phyloP scores from a whole-genome alignment of 2,888 invertebrate species.

The Pherbina coryleti region DNA sequence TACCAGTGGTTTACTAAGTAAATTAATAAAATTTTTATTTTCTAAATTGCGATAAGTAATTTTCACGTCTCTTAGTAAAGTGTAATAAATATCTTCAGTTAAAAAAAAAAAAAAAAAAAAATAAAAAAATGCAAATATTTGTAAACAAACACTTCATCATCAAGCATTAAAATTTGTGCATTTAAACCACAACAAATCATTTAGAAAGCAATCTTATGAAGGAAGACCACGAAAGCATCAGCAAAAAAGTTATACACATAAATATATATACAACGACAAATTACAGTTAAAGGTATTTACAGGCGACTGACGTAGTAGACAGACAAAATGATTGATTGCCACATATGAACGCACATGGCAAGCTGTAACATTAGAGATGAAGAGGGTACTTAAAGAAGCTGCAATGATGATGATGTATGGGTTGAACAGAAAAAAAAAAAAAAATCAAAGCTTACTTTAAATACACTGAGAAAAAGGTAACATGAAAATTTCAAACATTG shows the following conservation, averaged over 20 bases:
- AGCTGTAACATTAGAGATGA: neutral
- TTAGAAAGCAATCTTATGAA: neutral
- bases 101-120: too few species aligned
- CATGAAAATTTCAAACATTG: too few species aligned
- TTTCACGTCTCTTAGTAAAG: too few species aligned
- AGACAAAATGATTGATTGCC: conserved; percentile 31
- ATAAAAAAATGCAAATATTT: neutral
- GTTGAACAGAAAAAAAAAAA: neutral
- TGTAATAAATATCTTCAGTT: neutral
- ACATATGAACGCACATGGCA: conserved; percentile 1
- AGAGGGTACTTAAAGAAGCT: conserved; percentile 14
- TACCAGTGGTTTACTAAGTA: too few species aligned
- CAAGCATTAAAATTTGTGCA: neutral
- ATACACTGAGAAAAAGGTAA: too few species aligned
- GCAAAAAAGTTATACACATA: conserved; percentile 21
- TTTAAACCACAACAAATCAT: neutral
- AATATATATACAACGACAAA: conserved; percentile 21
- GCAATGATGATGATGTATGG: neutral
- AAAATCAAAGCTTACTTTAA: neutral
- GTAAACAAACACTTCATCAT: too few species aligned
- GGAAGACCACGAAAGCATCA: neutral
- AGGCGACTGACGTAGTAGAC: conserved; percentile 15
- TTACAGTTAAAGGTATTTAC: conserved; percentile 38
- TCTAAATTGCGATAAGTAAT: too few species aligned
- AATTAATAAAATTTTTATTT: too few species aligned